Evolutionary conservation across 37 sponge, comb jelly and placozoan species (phyloP).

Genomic region (Lycopodina hypogea): DNA sequence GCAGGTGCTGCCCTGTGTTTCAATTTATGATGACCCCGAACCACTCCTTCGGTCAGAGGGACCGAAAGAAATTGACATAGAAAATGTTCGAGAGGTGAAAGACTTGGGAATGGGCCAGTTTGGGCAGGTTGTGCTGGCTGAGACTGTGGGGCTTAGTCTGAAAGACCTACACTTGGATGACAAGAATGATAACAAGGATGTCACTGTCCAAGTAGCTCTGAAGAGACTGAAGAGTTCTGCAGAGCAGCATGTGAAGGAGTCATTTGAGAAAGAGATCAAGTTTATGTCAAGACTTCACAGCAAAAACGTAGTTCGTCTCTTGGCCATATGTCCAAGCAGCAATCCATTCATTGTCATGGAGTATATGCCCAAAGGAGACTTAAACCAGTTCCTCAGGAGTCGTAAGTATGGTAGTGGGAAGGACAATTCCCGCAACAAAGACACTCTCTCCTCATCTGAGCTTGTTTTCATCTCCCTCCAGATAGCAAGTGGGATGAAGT

Average conservation of each 20-base stretch:
- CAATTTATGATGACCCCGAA: conserved; percentile 51
- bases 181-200: conserved; percentile 21
- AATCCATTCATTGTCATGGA: conserved; percentile 83
- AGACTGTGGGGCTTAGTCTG: conserved; percentile 60
- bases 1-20: conserved; percentile 11
- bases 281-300: conserved; percentile 80
- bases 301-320: conserved; percentile 70
- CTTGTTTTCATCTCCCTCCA: conserved; percentile 64
- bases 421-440: conserved; percentile 5
- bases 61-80: conserved; percentile 26
- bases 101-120: conserved; percentile 70
- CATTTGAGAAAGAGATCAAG: conserved; percentile 83
- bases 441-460: conserved; percentile 8
- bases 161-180: conserved; percentile 55
- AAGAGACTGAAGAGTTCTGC: conserved; percentile 69
- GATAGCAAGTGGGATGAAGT: conserved; percentile 77
- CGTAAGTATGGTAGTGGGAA: not conserved
- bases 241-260: conserved; percentile 37
- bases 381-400: conserved; percentile 71
- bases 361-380: conserved; percentile 90
- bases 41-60: conserved; percentile 44
- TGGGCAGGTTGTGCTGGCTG: conserved; percentile 69
- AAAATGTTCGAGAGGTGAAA: conserved; percentile 28
- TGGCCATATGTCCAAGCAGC: conserved; percentile 61
- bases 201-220: conserved; percentile 58